Evolutionary conservation across 2,888 invertebrate genomes (phyloP).

Genomic region (Eugnorisma glareosa): DNA sequence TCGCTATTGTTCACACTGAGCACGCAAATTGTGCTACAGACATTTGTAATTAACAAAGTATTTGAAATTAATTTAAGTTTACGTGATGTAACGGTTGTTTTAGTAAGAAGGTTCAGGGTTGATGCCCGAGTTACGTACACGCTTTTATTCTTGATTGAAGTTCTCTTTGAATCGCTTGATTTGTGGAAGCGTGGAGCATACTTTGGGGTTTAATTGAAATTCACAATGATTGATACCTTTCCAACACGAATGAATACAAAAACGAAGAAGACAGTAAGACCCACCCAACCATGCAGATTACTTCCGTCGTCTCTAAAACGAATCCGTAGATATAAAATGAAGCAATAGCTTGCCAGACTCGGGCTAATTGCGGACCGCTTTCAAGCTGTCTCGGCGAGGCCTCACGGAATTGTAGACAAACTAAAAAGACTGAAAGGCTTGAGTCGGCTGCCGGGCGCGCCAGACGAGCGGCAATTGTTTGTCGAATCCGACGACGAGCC

Average conservation of each 20-base stretch:
- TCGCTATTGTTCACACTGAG: slow-evolving; percentile 51
- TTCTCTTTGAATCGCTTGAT: slow-evolving; percentile 8
- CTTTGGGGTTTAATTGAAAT: slow-evolving; percentile 14
- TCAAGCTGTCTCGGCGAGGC: slow-evolving; percentile 75
- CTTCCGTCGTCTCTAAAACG: slow-evolving; percentile 52
- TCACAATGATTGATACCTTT: slow-evolving; percentile 1
- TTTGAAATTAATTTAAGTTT: slow-evolving; percentile 58
- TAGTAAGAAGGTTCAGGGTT: slow-evolving; percentile 15
- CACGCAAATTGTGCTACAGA: slow-evolving; percentile 47
- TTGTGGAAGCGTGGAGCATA: background rate
- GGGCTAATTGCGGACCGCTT: slow-evolving; percentile 84
- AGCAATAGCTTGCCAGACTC: slow-evolving; percentile 68
- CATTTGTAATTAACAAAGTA: slow-evolving; percentile 61
- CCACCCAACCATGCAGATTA: slow-evolving; percentile 39
- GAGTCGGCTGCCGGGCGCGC: slow-evolving; percentile 65
- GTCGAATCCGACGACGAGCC: slow-evolving; percentile 64
- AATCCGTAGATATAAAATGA: slow-evolving; percentile 56
- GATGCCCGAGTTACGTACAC: background rate
- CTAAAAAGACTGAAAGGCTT: slow-evolving; percentile 77
- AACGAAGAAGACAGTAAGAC: slow-evolving; percentile 11
- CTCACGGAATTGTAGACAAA: slow-evolving; percentile 75
- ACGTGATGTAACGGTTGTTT: slow-evolving; percentile 27
- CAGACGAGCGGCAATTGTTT: slow-evolving; percentile 78
- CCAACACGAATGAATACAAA: slow-evolving; percentile 10
- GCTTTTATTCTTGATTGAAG: slow-evolving; percentile 10